Percentiles rank a stretch among this genome's conserved stretches.
These are phyloP conservation scores for Heliconius sara DNA, from an alignment of 2,888 invertebrate genomes.

Conservation along the genomic window DNA sequence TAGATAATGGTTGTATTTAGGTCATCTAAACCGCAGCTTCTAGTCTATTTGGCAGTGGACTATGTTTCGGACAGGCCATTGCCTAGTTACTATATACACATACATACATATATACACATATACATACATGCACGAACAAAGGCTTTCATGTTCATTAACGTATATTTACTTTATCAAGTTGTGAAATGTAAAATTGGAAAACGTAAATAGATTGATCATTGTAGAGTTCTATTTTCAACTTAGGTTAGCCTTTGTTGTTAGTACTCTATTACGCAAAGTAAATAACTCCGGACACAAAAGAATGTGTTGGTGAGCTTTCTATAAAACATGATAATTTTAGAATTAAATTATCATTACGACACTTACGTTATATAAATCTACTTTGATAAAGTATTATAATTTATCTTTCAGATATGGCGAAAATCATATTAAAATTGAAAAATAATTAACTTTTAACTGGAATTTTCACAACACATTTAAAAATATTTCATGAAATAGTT, in stretches of 20 bases:
- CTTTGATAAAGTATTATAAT: no score
- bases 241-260: no score
- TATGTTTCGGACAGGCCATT: constrained; percentile 16
- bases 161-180: background rate
- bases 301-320: no score
- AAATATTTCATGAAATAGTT: constrained; percentile 7
- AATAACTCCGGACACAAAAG: no score
- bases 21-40: constrained; percentile 21
- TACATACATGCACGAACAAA: background rate
- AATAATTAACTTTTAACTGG: background rate
- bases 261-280: no score
- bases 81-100: background rate
- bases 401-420: no score
- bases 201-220: background rate
- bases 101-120: background rate
- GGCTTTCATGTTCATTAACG: constrained; percentile 11
- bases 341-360: no score
- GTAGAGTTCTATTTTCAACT: background rate
- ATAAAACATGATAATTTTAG: no score
- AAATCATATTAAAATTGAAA: background rate
- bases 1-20: constrained; percentile 28
- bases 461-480: background rate
- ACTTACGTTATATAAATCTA: no score
- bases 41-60: constrained; percentile 25
- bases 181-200: background rate